Evolutionary conservation across 1,140 invertebrate genomes (phyloP), one percentile per base, ranked within the genome.

Genomic region (Hyphantria cunea): DNA sequence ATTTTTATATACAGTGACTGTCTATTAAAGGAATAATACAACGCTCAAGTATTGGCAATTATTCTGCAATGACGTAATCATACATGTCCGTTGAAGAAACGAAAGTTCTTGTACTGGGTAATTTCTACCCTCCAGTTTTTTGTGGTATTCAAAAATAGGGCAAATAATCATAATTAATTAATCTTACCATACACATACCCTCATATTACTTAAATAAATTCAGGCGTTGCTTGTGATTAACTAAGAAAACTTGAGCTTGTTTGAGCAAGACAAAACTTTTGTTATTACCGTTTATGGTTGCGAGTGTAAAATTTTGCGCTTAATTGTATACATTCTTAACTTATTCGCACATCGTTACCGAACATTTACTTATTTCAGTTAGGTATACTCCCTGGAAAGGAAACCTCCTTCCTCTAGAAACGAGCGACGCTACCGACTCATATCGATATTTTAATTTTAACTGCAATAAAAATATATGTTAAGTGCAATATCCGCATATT

Each of bases 251-350:
- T 81, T 82, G 55, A 12, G 56, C 73, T 67, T 71, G 72, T 79
- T 76, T 70, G 70, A 68, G 69, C 72, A 48, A 56, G 50, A 69
- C n/a, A 15, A 63, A 81, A 81, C 74, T 83, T 81, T 76, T 70
- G 74, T 74, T 81, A 80, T 83, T 81, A 81, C 69, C 66, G 64
- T 75, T 79, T 72, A 79, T 71, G 68, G 41, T 59, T 51, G 66
- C 60, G 69, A 66, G 68, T 47, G 72, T 72, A 74, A 68, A 78
- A 75, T 78, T 76, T 72, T 68, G 45, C 69, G 72, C 73, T 76
- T 78, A 76, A 77, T 82, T 80, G 76, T 70, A 48, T 58, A 58
- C 55, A 49, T 17, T 49, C 44, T 66, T 66, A 75, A 70, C 70
- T 72, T 70, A 65, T 59, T 67, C 55, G 45, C 17, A 25, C 17